phyloP scores from a whole-genome alignment of 1,140 invertebrate genomes.

The Drosophila grimshawi region DNA sequence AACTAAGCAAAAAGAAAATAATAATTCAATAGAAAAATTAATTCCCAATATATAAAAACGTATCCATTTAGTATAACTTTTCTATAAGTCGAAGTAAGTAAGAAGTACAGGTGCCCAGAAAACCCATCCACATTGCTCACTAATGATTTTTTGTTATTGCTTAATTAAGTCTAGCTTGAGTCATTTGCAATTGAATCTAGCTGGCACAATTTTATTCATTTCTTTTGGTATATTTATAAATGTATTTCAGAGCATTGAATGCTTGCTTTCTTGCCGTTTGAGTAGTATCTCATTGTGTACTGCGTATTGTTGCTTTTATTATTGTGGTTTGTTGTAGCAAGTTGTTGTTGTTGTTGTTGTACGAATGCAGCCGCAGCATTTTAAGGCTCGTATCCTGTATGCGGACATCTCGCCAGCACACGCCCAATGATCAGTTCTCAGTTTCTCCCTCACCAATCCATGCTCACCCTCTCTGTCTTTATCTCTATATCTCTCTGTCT shows the following conservation, averaged over 20 bases:
- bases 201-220: background rate
- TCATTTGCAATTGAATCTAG: background rate
- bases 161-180: background rate
- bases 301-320: conserved; percentile 10
- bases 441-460: background rate
- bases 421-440: background rate
- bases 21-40: too few relatives aligned
- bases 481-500: background rate
- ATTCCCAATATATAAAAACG: too few relatives aligned
- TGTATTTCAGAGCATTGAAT: background rate
- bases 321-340: background rate
- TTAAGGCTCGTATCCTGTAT: conserved; percentile 57
- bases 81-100: too few relatives aligned
- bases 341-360: conserved; percentile 33
- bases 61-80: too few relatives aligned
- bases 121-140: too few relatives aligned
- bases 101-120: too few relatives aligned
- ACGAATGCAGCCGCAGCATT: conserved; percentile 59
- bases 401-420: conserved; percentile 53
- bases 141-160: too few relatives aligned
- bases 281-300: background rate
- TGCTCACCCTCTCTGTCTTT: background rate
- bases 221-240: background rate
- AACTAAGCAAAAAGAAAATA: too few relatives aligned
- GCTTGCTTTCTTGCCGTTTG: background rate